These are phyloP conservation scores for Drosophila nannoptera DNA, from an alignment of 1,140 invertebrate genomes.

Conservation along the genomic window DNA sequence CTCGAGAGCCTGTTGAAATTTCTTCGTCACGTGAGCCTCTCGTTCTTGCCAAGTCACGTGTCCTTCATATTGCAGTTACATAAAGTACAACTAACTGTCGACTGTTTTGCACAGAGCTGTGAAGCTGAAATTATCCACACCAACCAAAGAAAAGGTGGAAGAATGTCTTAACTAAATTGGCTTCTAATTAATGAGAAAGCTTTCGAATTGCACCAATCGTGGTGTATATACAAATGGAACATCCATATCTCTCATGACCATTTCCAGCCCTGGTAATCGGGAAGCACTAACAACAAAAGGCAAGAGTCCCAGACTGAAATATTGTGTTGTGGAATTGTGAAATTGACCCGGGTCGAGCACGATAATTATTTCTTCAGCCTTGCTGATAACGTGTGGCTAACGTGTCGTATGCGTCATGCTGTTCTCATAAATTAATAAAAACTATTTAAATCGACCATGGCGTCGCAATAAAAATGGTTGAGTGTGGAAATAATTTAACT, in stretches of 20 bases:
- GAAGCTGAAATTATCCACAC: no score
- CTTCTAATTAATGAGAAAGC: not conserved
- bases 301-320: slow-evolving; percentile 71
- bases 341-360: slow-evolving; percentile 74
- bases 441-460: slow-evolving; percentile 33
- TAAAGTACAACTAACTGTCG: slow-evolving; percentile 56
- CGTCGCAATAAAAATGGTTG: slow-evolving; percentile 39
- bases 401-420: not conserved
- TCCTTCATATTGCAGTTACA: not conserved
- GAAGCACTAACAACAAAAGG: slow-evolving; percentile 12
- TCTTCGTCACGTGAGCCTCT: slow-evolving; percentile 45
- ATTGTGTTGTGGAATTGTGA: slow-evolving; percentile 76
- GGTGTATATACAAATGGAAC: slow-evolving; percentile 42
- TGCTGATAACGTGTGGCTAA: slow-evolving; percentile 43
- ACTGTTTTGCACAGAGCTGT: slow-evolving; percentile 26
- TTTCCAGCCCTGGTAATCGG: slow-evolving; percentile 27
- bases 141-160: no score
- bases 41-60: slow-evolving; percentile 45
- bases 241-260: slow-evolving; percentile 30
- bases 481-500: slow-evolving; percentile 29
- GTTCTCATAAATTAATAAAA: slow-evolving; percentile 6
- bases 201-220: slow-evolving; percentile 65
- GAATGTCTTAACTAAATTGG: no score
- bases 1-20: not conserved
- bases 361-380: slow-evolving; percentile 70